Conservation (phyloP, 2,113 vertebrate genomes). For the Gobius niger region DNA sequence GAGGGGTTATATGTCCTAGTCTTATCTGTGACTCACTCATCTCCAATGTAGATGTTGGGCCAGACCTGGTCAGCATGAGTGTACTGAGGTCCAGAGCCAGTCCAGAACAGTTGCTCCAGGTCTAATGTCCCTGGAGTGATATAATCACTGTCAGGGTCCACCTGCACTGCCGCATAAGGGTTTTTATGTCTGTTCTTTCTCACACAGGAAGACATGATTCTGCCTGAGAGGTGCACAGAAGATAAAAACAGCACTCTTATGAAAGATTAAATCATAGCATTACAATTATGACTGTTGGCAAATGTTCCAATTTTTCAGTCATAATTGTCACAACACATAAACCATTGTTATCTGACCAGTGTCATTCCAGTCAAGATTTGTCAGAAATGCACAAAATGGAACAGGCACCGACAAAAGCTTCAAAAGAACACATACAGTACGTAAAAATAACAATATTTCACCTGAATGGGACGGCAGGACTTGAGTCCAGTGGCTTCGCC, state of each 20-base stretch:
- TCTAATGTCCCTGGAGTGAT: slow-evolving; percentile 88
- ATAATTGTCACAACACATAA: not conserved
- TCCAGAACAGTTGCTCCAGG: slow-evolving; percentile 88
- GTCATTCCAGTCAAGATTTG: no score
- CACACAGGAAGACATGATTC: slow-evolving; percentile 46
- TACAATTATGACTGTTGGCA: not conserved
- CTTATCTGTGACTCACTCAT: slow-evolving; percentile 84
- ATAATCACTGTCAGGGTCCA: slow-evolving; percentile 84
- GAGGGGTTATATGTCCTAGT: not conserved
- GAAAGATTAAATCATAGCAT: not conserved
- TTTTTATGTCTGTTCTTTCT: slow-evolving; percentile 65
- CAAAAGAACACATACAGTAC: not conserved
- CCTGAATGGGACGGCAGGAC: slow-evolving; percentile 21
- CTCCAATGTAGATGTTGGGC: slow-evolving; percentile 87
- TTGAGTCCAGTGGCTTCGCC: slow-evolving; percentile 2
- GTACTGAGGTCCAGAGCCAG: slow-evolving; percentile 77
- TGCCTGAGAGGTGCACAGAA: not conserved
- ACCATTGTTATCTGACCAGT: no score
- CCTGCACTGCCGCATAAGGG: slow-evolving; percentile 73
- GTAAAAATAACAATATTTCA: slow-evolving; percentile 18
- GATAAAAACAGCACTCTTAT: slow-evolving; percentile 1
- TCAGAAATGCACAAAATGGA: not conserved
- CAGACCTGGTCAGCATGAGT: slow-evolving; percentile 89
- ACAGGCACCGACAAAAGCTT: not conserved
- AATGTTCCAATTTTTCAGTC: not conserved